phyloP scores from a whole-genome alignment of 1,140 invertebrate genomes.

The Aphaenogaster floridana region DNA sequence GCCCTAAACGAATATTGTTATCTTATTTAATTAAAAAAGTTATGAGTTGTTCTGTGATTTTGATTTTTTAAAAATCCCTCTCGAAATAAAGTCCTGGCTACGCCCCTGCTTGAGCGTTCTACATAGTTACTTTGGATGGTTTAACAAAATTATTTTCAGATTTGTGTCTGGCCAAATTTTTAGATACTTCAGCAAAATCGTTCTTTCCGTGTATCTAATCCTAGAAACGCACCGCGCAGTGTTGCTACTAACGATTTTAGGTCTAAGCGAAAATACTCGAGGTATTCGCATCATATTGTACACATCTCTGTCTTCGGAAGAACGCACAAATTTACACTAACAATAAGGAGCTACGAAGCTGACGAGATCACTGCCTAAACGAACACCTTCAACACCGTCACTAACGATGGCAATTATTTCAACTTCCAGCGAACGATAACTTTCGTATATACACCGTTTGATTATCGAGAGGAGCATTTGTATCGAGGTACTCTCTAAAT shows the following conservation, averaged over 20 bases:
- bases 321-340: slow-evolving; percentile 46
- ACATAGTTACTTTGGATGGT: too few species aligned
- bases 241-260: slow-evolving; percentile 35
- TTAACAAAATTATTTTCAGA: too few species aligned
- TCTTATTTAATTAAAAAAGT: too few species aligned
- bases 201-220: background rate
- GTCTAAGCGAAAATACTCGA: slow-evolving; percentile 27
- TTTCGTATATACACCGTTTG: background rate
- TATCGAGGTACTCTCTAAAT: background rate
- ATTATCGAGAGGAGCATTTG: background rate
- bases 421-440: slow-evolving; percentile 10
- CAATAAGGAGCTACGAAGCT: slow-evolving; percentile 10
- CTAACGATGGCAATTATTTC: slow-evolving; percentile 28
- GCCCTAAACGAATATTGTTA: too few species aligned
- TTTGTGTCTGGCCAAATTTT: too few species aligned
- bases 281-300: slow-evolving; percentile 38
- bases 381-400: slow-evolving; percentile 37
- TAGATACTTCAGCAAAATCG: too few species aligned
- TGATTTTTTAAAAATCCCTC: too few species aligned
- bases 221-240: slow-evolving; percentile 26
- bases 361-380: slow-evolving; percentile 59
- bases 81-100: too few species aligned
- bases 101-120: too few species aligned
- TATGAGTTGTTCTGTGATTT: too few species aligned
- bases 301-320: slow-evolving; percentile 21